Conservation (phyloP, 1,140 invertebrate genomes). For the Bilobella aurantiaca region DNA sequence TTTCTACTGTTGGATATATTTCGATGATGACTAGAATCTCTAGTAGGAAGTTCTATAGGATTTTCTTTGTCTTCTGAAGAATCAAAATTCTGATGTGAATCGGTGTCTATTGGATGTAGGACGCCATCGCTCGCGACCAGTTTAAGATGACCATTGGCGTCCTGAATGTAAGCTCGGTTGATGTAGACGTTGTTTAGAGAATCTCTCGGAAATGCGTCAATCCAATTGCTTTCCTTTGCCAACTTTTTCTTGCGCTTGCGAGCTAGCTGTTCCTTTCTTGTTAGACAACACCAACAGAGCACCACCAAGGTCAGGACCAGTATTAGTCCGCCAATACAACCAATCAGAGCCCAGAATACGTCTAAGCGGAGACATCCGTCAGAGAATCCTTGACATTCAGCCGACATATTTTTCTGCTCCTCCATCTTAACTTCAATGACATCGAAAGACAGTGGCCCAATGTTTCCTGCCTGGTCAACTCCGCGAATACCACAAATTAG, state of each 20-base stretch:
- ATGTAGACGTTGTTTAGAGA: slow-evolving; percentile 30
- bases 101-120: too few relatives aligned
- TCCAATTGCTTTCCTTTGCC: slow-evolving; percentile 4
- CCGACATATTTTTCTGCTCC: not conserved
- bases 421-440: not conserved
- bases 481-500: slow-evolving; percentile 15
- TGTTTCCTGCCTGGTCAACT: not conserved
- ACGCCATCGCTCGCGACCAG: slow-evolving; percentile 12
- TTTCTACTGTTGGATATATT: too few relatives aligned
- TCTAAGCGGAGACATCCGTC: slow-evolving; percentile 23
- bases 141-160: slow-evolving; percentile 30
- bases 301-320: slow-evolving; percentile 15
- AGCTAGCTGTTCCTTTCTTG: slow-evolving; percentile 5
- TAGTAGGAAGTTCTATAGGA: too few relatives aligned
- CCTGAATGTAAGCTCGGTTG: slow-evolving; percentile 32
- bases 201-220: not conserved
- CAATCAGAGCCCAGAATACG: slow-evolving; percentile 26
- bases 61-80: too few relatives aligned
- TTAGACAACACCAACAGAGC: slow-evolving; percentile 4
- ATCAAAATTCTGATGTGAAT: too few relatives aligned
- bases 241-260: not conserved
- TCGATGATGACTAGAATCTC: too few relatives aligned
- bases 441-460: slow-evolving; percentile 12
- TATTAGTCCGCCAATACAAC: slow-evolving; percentile 7
- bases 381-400: slow-evolving; percentile 10